Percentiles rank a stretch among this genome's conserved stretches.
phyloP scores from a whole-genome alignment of 2,888 invertebrate genomes.

The Andrena dorsata region DNA sequence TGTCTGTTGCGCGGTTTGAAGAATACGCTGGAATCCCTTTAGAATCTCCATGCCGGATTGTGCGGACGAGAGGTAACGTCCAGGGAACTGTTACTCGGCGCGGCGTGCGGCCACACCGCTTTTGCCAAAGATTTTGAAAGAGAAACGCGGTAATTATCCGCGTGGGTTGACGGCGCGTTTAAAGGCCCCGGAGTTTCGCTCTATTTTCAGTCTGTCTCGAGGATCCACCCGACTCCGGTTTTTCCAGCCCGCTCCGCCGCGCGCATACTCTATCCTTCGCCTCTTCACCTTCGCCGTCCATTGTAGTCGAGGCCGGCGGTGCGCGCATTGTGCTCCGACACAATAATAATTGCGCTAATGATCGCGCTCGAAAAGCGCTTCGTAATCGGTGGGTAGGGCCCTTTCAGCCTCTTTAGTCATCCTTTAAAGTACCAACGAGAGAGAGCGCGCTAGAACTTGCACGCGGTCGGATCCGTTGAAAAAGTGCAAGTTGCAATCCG shows the following conservation, averaged over 20 bases:
- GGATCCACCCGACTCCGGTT: conserved; percentile 50
- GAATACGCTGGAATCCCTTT: conserved; percentile 44
- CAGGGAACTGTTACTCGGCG: not conserved
- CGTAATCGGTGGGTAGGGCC: conserved; percentile 75
- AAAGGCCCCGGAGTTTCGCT: conserved; percentile 22
- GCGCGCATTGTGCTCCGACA: conserved; percentile 79
- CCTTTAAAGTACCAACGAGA: conserved; percentile 54
- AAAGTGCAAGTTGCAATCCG: conserved; percentile 58
- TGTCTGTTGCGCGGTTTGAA: conserved; percentile 47
- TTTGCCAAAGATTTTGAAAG: not conserved
- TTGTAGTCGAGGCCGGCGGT: conserved; percentile 76
- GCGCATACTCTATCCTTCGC: conserved; percentile 54
- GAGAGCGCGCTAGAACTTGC: conserved; percentile 43
- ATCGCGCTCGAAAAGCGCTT: conserved; percentile 80
- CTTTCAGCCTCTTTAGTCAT: conserved; percentile 60
- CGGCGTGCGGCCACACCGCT: not conserved
- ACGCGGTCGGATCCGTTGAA: conserved; percentile 23
- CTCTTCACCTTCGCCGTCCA: conserved; percentile 72
- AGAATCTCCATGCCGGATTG: conserved; percentile 2
- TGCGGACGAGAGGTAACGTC: not conserved
- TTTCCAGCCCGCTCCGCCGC: conserved; percentile 45
- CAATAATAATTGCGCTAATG: conserved; percentile 84
- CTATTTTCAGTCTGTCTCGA: conserved; percentile 47
- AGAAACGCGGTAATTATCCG: conserved; percentile 19
- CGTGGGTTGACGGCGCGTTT: not conserved